These are phyloP conservation scores for Ascidia mentula DNA, from an alignment of 23 tunicate species.

Conservation along the genomic window DNA sequence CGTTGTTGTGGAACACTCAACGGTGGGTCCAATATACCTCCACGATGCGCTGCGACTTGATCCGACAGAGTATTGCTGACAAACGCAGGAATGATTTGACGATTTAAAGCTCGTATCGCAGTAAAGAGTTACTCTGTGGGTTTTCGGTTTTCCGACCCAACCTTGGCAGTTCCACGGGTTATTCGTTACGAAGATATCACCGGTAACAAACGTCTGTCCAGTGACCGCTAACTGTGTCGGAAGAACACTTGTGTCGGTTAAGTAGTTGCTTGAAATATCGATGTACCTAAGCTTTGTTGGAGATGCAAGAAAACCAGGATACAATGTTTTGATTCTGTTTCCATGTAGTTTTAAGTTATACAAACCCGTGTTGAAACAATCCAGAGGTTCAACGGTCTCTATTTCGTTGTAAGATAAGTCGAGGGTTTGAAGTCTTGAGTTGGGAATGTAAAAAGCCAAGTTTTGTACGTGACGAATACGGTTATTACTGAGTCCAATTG, in stretches of 20 bases:
- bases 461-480: background rate
- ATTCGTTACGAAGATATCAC: too few relatives aligned
- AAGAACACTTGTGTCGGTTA: background rate
- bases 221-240: too few relatives aligned
- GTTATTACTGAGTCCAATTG: background rate
- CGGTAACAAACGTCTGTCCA: too few relatives aligned
- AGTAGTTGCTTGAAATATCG: background rate
- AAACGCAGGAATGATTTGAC: too few relatives aligned
- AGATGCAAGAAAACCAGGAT: background rate
- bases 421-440: background rate
- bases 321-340: background rate
- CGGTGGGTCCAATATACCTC: too few relatives aligned
- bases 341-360: background rate
- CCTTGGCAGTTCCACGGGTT: background rate
- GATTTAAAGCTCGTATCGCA: too few relatives aligned
- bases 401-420: conserved; percentile 9
- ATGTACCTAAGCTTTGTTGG: background rate
- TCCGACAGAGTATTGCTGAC: too few relatives aligned
- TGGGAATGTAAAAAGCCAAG: background rate
- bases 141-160: too few relatives aligned
- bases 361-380: background rate
- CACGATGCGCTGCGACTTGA: too few relatives aligned
- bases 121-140: too few relatives aligned
- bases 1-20: too few relatives aligned
- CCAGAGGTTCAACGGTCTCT: background rate